Percentiles rank a stretch among this genome's conserved stretches.
phyloP scores from a whole-genome alignment of 2,797 vertebrate species.

The Acridotheres tristis region DNA sequence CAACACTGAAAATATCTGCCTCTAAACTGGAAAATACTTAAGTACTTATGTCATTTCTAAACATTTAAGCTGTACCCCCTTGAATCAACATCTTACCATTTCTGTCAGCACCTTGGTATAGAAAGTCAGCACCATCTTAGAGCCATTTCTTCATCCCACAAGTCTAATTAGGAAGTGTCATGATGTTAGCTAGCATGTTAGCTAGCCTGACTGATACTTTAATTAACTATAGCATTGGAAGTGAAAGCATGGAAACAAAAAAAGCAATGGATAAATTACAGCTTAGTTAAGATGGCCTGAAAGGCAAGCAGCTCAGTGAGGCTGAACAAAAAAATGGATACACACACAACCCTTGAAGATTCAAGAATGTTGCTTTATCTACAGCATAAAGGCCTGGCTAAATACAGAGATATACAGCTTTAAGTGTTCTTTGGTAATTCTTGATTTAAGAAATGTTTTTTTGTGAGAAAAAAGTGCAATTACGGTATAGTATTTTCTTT shows the following conservation, averaged over 20 bases:
- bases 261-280: slow-evolving; percentile 34
- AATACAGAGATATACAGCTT: background rate
- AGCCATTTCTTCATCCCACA: slow-evolving; percentile 24
- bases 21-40: background rate
- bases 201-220: background rate
- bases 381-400: background rate
- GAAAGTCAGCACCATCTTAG: slow-evolving; percentile 3
- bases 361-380: background rate
- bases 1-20: background rate
- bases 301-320: background rate
- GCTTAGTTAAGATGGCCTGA: background rate
- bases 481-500: background rate
- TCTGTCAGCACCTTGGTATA: background rate
- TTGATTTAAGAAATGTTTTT: slow-evolving; percentile 7
- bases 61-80: background rate
- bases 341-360: slow-evolving; percentile 46
- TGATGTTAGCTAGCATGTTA: background rate
- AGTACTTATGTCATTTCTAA: background rate
- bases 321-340: background rate
- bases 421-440: background rate
- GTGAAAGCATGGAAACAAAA: background rate
- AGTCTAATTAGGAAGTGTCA: background rate
- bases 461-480: background rate
- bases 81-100: background rate
- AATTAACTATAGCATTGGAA: slow-evolving; percentile 21